Evolutionary conservation across 2,888 invertebrate species (phyloP).

Genomic region (Ochropacha duplaris): DNA sequence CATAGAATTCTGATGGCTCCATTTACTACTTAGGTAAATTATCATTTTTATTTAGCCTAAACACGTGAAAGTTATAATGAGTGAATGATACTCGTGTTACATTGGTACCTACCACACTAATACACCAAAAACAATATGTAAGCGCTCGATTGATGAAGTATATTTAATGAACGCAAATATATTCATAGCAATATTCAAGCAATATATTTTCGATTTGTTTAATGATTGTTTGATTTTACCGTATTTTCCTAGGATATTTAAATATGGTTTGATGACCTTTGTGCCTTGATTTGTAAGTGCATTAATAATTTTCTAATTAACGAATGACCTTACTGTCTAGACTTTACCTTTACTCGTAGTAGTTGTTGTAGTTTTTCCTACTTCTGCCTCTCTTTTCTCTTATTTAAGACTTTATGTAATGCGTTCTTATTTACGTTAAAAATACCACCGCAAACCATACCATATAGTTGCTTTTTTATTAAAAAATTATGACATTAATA

Average conservation of each 20-base stretch:
- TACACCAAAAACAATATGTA: neutral
- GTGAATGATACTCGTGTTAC: neutral
- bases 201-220: neutral
- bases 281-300: neutral
- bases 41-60: too few species aligned
- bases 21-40: too few species aligned
- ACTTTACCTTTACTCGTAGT: too few species aligned
- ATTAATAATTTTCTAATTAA: neutral
- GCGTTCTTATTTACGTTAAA: too few species aligned
- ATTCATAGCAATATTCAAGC: neutral
- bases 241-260: neutral
- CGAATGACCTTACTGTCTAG: neutral
- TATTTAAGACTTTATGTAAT: too few species aligned
- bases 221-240: neutral
- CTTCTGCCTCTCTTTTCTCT: too few species aligned
- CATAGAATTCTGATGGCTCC: neutral
- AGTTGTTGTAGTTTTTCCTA: too few species aligned
- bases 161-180: neutral
- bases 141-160: neutral
- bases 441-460: too few species aligned
- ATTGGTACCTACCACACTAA: neutral
- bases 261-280: slow-evolving; percentile 4
- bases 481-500: too few species aligned
- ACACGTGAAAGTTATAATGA: slow-evolving; percentile 17
- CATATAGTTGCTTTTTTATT: too few species aligned